phyloP scores from a whole-genome alignment of 2,888 invertebrate genomes.

The Habrosyne pyritoides region DNA sequence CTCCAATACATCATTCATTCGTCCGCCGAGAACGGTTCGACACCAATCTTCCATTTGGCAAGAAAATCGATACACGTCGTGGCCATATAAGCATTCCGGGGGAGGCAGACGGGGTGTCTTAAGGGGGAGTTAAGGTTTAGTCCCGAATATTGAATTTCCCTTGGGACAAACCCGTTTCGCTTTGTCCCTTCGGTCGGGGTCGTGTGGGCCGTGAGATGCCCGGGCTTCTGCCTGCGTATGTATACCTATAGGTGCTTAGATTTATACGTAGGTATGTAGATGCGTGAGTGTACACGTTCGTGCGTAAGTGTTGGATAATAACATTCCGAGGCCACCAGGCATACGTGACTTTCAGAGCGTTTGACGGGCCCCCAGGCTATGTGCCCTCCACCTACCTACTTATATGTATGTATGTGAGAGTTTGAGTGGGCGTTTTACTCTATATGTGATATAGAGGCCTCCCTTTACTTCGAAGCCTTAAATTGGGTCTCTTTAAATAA shows the following conservation, averaged over 20 bases:
- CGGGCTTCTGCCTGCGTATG: slow-evolving; percentile 64
- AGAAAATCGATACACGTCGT: slow-evolving; percentile 83
- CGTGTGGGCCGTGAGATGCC: slow-evolving; percentile 79
- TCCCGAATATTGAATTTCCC: slow-evolving; percentile 85
- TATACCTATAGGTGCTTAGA: slow-evolving; percentile 39
- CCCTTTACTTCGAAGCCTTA: slow-evolving; percentile 71
- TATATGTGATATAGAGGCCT: slow-evolving; percentile 66
- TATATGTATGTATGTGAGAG: slow-evolving; percentile 47
- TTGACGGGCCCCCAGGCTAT: slow-evolving; percentile 75
- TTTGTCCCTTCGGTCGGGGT: slow-evolving; percentile 82
- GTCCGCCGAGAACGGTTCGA: slow-evolving; percentile 80
- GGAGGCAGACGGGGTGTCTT: slow-evolving; percentile 81
- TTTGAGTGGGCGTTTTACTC: slow-evolving; percentile 65
- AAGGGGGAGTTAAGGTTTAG: slow-evolving; percentile 84
- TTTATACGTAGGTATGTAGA: slow-evolving; percentile 18
- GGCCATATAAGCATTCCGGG: slow-evolving; percentile 84
- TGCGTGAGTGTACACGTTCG: slow-evolving; percentile 55
- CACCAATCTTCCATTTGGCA: slow-evolving; percentile 84
- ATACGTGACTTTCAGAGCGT: slow-evolving; percentile 80
- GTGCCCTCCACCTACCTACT: slow-evolving; percentile 50
- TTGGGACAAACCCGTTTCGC: slow-evolving; percentile 84
- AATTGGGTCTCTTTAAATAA: slow-evolving; percentile 79
- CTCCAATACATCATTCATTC: slow-evolving; percentile 82
- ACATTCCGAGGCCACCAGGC: slow-evolving; percentile 73
- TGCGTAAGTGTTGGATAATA: slow-evolving; percentile 82